Evolutionary conservation across 2,113 vertebrate species (phyloP), one percentile per base, ranked within the genome.

Genomic region (Pterocles gutturalis): DNA sequence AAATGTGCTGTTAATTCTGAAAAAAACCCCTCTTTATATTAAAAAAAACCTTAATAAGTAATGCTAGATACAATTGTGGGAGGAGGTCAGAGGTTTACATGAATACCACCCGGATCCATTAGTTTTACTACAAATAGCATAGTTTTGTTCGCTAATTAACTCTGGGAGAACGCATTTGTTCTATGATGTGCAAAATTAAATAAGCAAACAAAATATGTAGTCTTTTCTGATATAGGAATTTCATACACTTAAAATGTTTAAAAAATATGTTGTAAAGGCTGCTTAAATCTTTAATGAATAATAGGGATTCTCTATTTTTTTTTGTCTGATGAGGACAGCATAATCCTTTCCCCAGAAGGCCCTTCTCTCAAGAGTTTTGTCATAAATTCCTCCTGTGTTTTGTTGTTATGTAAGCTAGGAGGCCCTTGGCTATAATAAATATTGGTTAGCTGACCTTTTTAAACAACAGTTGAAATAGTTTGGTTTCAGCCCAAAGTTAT

Each of bases 381-480:
- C 46, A 65, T 94, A 87, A 85, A 87, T 96, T 95, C 57, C 80
- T 92, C 48, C 71, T 75, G 43, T 83, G n/a, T 91, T 28, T 95
- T 89, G 14, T 9, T 97, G 83, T 97, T 95, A 79, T 78, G 89
- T 94, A 97, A 97, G 25, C 86, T 88, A 64, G 51, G 66, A 84
- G 66, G 91, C 70, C 62, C 69, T 75, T n/a, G 67, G n/a, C 89
- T 92, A 72, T 84, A 77, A 94, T 91, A 96, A 96, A 77, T 95
- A 96, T 31, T 76, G 65, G 90, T 79, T 86, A 91, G 69, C 69
- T 97, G 93, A 92, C 60, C 90, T 94, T 97, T 96, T 55, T 81
- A 95, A 89, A 91, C 41, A 92, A 76, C 20, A 51, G 92, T 94
- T 95, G 64, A 96, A 95, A 86, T 92, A 90, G 75, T 84, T 96